Conservation (phyloP, 2,888 invertebrate species). For the Lasioglossum oenotherae region DNA sequence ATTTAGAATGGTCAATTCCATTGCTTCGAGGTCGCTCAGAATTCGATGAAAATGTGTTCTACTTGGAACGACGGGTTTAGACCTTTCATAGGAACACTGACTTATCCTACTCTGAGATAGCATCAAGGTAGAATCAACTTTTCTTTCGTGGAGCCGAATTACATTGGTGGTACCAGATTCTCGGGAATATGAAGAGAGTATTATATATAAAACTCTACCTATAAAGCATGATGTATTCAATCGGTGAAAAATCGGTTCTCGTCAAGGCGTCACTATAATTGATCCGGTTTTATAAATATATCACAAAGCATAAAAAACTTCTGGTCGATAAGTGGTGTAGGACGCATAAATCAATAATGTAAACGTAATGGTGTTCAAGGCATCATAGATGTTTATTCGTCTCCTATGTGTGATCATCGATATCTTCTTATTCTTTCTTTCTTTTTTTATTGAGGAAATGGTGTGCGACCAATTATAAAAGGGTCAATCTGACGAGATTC, state of each 20-base stretch:
- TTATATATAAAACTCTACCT: constrained; percentile 20
- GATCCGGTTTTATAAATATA: constrained; percentile 14
- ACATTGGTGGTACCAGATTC: not conserved
- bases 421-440: constrained; percentile 14
- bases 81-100: constrained; percentile 27
- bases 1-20: constrained; percentile 29
- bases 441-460: constrained; percentile 27
- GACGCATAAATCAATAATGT: constrained; percentile 46
- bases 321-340: constrained; percentile 29
- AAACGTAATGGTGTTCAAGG: constrained; percentile 45
- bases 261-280: not conserved
- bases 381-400: constrained; percentile 62
- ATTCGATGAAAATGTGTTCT: constrained; percentile 4
- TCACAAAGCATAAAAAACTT: constrained; percentile 7
- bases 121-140: constrained; percentile 1
- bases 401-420: constrained; percentile 38
- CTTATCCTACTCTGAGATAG: constrained; percentile 2
- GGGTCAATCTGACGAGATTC: constrained; percentile 12
- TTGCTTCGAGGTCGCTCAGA: constrained; percentile 12
- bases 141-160: constrained; percentile 9
- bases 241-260: constrained; percentile 8
- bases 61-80: constrained; percentile 14
- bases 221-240: constrained; percentile 16
- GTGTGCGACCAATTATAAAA: constrained; percentile 48
- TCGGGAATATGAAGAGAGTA: not conserved